Evolutionary conservation across 2,888 invertebrate species (phyloP).

Genomic region (Panopea generosa): DNA sequence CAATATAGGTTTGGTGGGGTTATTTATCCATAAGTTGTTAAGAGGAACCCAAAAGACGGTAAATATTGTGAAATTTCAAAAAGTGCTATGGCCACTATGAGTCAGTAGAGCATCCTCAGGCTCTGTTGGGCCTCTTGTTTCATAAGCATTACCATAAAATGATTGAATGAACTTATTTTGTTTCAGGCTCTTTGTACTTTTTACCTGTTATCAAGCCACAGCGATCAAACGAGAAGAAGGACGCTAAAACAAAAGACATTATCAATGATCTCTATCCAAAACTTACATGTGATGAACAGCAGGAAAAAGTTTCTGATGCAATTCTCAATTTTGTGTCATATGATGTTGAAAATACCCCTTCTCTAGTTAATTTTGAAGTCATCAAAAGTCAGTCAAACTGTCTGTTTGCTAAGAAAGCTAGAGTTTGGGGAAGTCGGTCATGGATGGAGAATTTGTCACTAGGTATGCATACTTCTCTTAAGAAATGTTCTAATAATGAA

Average conservation of each 20-base stretch:
- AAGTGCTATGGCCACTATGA: no score
- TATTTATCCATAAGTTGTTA: no score
- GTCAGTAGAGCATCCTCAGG: no score
- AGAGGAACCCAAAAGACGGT: no score
- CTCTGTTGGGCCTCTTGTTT: no score
- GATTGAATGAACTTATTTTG: no score
- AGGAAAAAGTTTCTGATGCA: slow-evolving; percentile 46
- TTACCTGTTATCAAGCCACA: background rate
- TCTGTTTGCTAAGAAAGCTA: slow-evolving; percentile 77
- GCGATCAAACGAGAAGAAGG: background rate
- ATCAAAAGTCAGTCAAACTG: slow-evolving; percentile 76
- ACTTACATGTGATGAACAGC: slow-evolving; percentile 52
- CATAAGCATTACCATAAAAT: no score
- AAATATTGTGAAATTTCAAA: no score
- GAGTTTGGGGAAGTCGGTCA: slow-evolving; percentile 73
- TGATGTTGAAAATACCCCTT: slow-evolving; percentile 60
- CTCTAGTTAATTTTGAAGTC: slow-evolving; percentile 67
- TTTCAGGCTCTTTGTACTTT: slow-evolving; percentile 2
- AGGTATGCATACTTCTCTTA: slow-evolving; percentile 64
- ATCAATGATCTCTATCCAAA: slow-evolving; percentile 53
- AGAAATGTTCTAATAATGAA: background rate
- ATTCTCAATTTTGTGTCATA: slow-evolving; percentile 70
- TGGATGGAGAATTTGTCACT: slow-evolving; percentile 71
- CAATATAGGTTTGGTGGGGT: no score
- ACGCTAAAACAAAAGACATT: slow-evolving; percentile 67